These are phyloP conservation scores for Prunella fulvescens DNA, from an alignment of 2,113 vertebrate species.

Conservation along the genomic window DNA sequence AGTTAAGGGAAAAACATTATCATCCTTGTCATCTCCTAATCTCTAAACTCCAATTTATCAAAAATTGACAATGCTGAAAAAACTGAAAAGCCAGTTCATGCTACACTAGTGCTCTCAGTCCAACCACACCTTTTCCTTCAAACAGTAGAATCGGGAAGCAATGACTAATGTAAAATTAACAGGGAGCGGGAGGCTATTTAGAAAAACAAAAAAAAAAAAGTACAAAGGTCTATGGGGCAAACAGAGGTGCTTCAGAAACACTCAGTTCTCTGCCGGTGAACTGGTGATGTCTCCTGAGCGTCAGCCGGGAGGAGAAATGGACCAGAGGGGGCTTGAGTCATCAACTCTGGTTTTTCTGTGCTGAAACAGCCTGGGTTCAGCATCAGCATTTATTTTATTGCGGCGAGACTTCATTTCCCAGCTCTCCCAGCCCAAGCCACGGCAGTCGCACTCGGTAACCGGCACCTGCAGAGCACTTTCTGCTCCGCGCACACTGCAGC, in stretches of 20 bases:
- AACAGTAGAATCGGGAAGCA: neutral
- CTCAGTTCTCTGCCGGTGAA: neutral
- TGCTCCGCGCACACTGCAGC: neutral
- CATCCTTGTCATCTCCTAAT: neutral
- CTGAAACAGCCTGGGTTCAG: fast-evolving
- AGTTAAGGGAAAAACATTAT: neutral
- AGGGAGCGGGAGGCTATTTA: neutral
- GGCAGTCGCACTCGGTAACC: neutral
- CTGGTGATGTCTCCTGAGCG: neutral
- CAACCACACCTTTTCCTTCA: slow-evolving; percentile 40
- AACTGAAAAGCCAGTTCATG: neutral
- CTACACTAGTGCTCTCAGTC: neutral
- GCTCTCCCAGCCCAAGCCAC: neutral
- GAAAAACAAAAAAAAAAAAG: neutral
- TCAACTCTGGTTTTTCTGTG: neutral
- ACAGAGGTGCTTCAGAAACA: neutral
- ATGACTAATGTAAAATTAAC: slow-evolving; percentile 26
- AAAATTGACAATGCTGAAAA: neutral
- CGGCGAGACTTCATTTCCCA: neutral
- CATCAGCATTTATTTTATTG: neutral
- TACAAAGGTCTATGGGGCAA: neutral
- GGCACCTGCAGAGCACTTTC: neutral
- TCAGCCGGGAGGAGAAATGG: neutral
- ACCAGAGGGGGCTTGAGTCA: neutral
- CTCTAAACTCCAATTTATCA: neutral